Evolutionary conservation across 2,888 invertebrate genomes (phyloP).

Genomic region (Cataglyphis cursor): DNA sequence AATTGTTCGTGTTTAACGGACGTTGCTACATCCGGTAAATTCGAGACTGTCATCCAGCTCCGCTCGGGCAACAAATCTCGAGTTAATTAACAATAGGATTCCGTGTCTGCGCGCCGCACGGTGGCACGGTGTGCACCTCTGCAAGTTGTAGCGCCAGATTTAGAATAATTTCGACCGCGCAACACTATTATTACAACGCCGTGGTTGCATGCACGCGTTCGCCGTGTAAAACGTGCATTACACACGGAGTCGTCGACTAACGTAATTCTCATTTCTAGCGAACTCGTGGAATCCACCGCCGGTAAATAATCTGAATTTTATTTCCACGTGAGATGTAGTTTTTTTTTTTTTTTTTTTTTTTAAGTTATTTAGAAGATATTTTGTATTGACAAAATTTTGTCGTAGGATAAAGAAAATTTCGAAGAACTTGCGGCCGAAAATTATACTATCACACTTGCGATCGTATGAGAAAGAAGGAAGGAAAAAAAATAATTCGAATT

Average conservation of each 20-base stretch:
- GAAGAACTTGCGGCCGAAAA: neutral
- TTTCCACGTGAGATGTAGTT: slow-evolving; percentile 4
- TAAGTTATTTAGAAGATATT: neutral
- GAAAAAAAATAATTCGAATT: slow-evolving; percentile 9
- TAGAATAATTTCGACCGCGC: slow-evolving; percentile 56
- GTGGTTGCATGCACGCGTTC: slow-evolving; percentile 22
- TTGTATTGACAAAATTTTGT: slow-evolving; percentile 8
- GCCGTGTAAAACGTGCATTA: slow-evolving; percentile 28
- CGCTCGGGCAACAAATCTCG: slow-evolving; percentile 50
- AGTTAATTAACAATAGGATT: slow-evolving; percentile 57
- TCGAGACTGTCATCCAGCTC: slow-evolving; percentile 50
- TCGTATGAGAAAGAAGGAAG: neutral
- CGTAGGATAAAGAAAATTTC: neutral
- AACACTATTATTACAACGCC: slow-evolving; percentile 41
- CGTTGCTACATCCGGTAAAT: slow-evolving; percentile 46
- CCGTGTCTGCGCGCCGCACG: slow-evolving; percentile 23
- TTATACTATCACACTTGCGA: neutral
- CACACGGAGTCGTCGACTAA: slow-evolving; percentile 23
- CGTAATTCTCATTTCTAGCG: slow-evolving; percentile 25
- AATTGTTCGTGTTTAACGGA: slow-evolving; percentile 51
- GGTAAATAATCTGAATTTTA: slow-evolving; percentile 14
- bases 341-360: neutral
- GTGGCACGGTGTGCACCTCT: neutral
- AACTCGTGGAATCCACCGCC: neutral
- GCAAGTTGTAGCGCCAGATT: slow-evolving; percentile 36